Evolutionary conservation across 2,113 vertebrate species (phyloP), one percentile per base, ranked within the genome.

Genomic region (Eretmochelys imbricata): DNA sequence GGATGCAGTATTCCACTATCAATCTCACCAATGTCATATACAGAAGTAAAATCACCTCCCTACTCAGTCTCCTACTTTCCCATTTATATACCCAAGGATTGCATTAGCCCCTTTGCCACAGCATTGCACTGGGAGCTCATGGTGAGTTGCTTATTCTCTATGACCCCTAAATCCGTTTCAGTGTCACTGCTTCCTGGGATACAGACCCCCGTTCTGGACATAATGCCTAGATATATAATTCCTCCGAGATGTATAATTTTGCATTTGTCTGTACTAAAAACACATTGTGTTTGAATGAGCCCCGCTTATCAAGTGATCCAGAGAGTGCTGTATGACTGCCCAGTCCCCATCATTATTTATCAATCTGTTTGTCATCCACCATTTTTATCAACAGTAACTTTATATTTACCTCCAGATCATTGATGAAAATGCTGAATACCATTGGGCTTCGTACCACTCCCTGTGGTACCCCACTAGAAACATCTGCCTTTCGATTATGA

Each of bases 341-440:
- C 29, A 16, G 57, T 35, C 75, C 53, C 31, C 9, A 78, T 12
- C 9, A 1, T 35, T 88, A 42, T 29, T 80, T 78, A 16, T 6
- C 78, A 27, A 16, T 2, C 0, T 79, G 38, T 24, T 65, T 12
- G 53, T 84, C 75, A 54, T 11, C n/a, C 69, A 10, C 38, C 29
- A 17, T 69, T 79, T 59, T 48, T 49, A 1, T 38, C 55, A 29
- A 2, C 6, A 14, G 5, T 20, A 5, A 17, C 0, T 84, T 87
- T 48, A 42, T 19, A 35, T 11, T 57, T 57, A 65, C 49, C 72
- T 38, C 50, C 16, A 59, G 54, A 57, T 78, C 20, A 22, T 16
- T 24, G 46, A 8, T 12, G 53, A 38, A 87, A 82, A 5, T 6
- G 4, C 4, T 16, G 20, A 0, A 0, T 22, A 4, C 2, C 0